Evolutionary conservation across 2,888 invertebrate genomes (phyloP).

Genomic region (Ferrisia virgata): DNA sequence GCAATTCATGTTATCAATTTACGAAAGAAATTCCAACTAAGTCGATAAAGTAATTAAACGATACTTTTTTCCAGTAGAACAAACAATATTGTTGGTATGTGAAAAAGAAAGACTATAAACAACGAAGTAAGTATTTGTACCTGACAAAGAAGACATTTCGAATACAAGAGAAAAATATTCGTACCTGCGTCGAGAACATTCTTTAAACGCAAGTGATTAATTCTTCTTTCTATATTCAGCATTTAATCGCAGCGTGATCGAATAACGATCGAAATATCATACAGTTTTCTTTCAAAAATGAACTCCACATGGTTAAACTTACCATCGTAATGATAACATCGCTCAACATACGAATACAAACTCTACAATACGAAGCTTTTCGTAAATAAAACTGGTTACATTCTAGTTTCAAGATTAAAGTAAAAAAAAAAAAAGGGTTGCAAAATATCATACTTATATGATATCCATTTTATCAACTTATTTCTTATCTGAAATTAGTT

Average conservation of each 20-base stretch:
- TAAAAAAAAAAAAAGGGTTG: background rate
- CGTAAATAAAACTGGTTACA: conserved; percentile 27
- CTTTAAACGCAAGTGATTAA: background rate
- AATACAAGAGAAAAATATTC: background rate
- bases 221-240: background rate
- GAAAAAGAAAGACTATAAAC: background rate
- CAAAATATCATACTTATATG: background rate
- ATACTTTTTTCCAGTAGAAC: background rate
- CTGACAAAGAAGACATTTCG: background rate
- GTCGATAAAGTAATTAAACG: background rate
- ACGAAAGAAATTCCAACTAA: background rate
- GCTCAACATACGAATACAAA: background rate
- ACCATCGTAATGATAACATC: background rate
- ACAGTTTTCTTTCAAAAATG: background rate
- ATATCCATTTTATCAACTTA: background rate
- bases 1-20: background rate
- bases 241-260: background rate
- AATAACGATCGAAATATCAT: background rate
- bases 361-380: background rate
- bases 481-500: background rate
- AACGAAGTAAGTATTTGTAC: background rate
- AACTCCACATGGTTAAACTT: background rate
- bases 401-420: background rate
- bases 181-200: background rate
- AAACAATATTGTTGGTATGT: background rate